These are phyloP conservation scores for Bungarus multicinctus DNA, from an alignment of 2,113 vertebrate species.

Conservation along the genomic window DNA sequence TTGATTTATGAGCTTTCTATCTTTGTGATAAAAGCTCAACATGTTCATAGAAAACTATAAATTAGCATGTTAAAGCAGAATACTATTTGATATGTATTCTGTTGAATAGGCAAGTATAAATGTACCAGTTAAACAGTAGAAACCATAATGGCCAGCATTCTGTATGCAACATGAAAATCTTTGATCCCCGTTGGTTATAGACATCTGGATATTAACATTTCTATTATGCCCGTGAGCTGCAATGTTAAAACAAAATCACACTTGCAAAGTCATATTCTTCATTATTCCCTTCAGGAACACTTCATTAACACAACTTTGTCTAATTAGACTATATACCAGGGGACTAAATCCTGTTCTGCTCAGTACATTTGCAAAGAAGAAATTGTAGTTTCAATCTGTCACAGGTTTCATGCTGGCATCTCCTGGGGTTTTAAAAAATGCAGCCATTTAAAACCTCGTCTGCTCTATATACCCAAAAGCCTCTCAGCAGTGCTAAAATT, in stretches of 20 bases:
- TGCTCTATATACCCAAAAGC: constrained; percentile 49
- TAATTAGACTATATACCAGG: constrained; percentile 46
- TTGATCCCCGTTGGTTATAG: constrained; percentile 12
- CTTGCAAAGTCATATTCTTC: constrained; percentile 39
- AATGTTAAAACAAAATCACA: constrained; percentile 24
- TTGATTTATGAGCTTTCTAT: not conserved
- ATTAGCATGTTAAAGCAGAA: not conserved
- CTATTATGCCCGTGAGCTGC: constrained; percentile 34
- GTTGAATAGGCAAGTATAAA: not conserved
- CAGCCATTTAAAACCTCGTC: constrained; percentile 53
- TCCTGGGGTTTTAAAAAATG: constrained; percentile 53
- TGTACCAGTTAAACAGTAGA: not conserved
- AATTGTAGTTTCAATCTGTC: constrained; percentile 47
- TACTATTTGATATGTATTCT: not conserved
- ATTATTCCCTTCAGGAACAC: constrained; percentile 48
- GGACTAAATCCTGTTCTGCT: constrained; percentile 40
- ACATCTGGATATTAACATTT: constrained; percentile 46
- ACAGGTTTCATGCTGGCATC: constrained; percentile 52
- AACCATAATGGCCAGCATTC: constrained; percentile 4
- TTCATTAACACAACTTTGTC: constrained; percentile 42
- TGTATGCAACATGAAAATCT: constrained; percentile 18
- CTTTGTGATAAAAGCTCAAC: not conserved
- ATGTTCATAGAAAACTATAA: not conserved
- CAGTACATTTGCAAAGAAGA: constrained; percentile 45
- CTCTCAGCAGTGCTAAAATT: constrained; percentile 47